These are phyloP conservation scores for Zaprionus lachaisei DNA, from an alignment of 1,140 invertebrate genomes.

Conservation along the genomic window DNA sequence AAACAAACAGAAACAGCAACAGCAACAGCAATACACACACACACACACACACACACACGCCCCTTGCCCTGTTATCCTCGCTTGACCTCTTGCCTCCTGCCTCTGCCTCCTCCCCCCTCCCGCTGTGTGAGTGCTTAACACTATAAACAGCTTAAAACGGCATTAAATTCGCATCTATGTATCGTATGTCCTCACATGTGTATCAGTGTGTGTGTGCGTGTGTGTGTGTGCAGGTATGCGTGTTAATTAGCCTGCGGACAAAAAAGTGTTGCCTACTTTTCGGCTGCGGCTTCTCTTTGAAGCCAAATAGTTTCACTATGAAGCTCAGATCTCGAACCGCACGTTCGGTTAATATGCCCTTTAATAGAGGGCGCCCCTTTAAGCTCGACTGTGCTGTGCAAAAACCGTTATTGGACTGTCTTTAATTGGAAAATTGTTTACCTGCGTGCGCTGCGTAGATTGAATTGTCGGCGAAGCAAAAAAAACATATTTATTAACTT, in stretches of 20 bases:
- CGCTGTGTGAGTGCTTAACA: constrained; percentile 40
- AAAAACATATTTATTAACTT: background rate
- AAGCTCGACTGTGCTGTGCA: background rate
- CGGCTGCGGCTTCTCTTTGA: background rate
- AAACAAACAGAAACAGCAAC: constrained; percentile 38
- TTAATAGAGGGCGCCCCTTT: background rate
- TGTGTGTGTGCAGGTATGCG: constrained; percentile 6
- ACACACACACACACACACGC: background rate
- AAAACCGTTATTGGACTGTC: background rate
- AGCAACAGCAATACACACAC: too few species aligned
- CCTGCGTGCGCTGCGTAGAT: background rate
- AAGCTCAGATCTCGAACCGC: background rate
- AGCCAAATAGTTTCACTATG: background rate
- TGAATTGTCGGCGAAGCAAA: background rate
- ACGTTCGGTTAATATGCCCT: background rate
- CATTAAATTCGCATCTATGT: constrained; percentile 19
- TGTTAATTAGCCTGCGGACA: background rate
- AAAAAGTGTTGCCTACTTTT: constrained; percentile 31
- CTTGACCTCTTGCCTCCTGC: too few species aligned
- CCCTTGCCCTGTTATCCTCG: too few species aligned
- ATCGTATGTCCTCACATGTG: background rate
- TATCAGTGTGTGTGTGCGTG: background rate
- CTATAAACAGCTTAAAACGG: constrained; percentile 72
- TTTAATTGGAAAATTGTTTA: background rate
- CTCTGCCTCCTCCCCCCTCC: background rate